Conservation (phyloP, 2,113 vertebrate species). For the Peromyscus leucopus region DNA sequence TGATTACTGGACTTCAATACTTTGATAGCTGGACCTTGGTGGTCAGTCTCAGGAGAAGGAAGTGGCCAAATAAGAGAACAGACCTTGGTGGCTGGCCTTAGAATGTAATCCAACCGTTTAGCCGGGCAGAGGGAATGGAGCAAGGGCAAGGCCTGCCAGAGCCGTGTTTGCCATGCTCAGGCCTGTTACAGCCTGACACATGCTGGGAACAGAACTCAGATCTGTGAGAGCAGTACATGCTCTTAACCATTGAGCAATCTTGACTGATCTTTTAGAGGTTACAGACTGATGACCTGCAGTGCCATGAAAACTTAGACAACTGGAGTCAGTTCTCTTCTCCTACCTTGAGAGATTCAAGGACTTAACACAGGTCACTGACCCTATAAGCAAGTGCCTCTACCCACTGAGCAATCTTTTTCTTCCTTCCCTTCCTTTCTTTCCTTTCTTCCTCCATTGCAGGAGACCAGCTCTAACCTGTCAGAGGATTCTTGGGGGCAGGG, state of each 20-base stretch:
- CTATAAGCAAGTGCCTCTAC: neutral
- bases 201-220: neutral
- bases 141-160: too few species aligned
- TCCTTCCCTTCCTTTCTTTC: too few species aligned
- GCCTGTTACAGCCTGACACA: neutral
- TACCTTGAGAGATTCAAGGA: neutral
- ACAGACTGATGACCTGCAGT: neutral
- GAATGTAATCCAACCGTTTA: neutral
- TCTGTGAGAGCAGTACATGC: neutral
- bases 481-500: too few species aligned
- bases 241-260: neutral
- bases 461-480: too few species aligned
- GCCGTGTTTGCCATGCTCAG: too few species aligned
- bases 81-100: neutral
- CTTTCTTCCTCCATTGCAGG: neutral
- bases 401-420: neutral
- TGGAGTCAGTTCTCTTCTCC: neutral
- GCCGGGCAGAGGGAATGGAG: neutral
- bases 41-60: neutral
- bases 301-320: neutral
- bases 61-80: neutral
- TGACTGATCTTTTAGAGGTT: neutral
- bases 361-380: neutral
- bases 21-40: neutral
- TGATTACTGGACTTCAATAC: neutral